Conservation (phyloP, 2,797 vertebrate species). For the Mormyrus hasselquistii region DNA sequence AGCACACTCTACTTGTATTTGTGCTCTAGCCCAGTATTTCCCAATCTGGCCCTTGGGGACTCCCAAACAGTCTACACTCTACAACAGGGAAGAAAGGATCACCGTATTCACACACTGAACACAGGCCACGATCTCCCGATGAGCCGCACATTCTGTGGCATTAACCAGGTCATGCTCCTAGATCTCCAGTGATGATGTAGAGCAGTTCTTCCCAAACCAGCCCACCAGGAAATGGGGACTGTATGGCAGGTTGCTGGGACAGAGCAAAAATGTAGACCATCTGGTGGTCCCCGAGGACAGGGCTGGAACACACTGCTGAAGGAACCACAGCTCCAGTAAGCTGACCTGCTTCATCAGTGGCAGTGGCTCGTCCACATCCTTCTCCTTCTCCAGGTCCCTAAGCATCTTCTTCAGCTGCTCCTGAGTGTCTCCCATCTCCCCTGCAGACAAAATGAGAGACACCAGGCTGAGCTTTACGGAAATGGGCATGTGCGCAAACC, state of each 20-base stretch:
- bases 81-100: slow-evolving; percentile 30
- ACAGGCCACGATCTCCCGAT: background rate
- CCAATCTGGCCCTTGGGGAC: background rate
- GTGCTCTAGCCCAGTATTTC: background rate
- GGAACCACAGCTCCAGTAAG: background rate
- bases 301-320: background rate
- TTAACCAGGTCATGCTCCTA: background rate
- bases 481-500: background rate
- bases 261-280: background rate
- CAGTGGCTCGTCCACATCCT: slow-evolving; percentile 73
- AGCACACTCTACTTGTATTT: background rate
- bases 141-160: background rate
- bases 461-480: background rate
- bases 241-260: background rate
- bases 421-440: slow-evolving; percentile 74
- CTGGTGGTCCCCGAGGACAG: background rate
- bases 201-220: background rate
- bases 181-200: background rate
- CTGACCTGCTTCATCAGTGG: slow-evolving; percentile 89
- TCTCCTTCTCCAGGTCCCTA: slow-evolving; percentile 81
- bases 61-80: slow-evolving; percentile 64
- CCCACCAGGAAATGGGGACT: background rate
- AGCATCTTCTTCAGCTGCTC: slow-evolving; percentile 94
- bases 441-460: slow-evolving; percentile 31
- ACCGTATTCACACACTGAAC: background rate